Percentiles rank a stretch among this genome's conserved stretches.
phyloP scores from a whole-genome alignment of 2,888 invertebrate species.

The Mesorhabditis belari region DNA sequence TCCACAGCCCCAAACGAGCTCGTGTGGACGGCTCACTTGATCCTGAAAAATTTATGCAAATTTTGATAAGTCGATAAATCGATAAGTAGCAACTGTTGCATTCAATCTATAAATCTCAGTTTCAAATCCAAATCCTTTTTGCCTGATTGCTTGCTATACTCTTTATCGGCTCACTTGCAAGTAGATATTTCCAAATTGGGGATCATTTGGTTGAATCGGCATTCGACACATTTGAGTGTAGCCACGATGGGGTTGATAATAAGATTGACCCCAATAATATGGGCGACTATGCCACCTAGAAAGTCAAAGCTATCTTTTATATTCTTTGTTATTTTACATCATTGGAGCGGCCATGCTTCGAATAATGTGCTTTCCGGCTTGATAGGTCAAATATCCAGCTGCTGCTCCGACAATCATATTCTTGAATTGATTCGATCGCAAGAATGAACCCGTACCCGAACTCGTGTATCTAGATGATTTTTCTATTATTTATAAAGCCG shows the following conservation, averaged over 20 bases:
- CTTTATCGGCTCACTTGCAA: slow-evolving; percentile 40
- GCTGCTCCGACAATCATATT: slow-evolving; percentile 52
- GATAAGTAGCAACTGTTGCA: too few species aligned
- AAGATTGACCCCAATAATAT: slow-evolving; percentile 47
- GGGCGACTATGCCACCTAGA: slow-evolving; percentile 45
- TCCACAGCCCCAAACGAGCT: slow-evolving; percentile 51
- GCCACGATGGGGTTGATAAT: slow-evolving; percentile 35
- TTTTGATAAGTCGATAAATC: neutral
- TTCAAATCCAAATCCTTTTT: too few species aligned
- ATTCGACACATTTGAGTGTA: slow-evolving; percentile 46
- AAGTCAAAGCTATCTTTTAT: neutral
- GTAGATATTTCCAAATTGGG: slow-evolving; percentile 47
- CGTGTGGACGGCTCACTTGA: slow-evolving; percentile 38
- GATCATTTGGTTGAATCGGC: slow-evolving; percentile 45
- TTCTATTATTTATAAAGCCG: too few species aligned
- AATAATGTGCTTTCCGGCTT: slow-evolving; percentile 49
- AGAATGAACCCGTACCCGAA: slow-evolving; percentile 40
- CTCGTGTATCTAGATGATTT: too few species aligned
- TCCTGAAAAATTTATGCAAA: slow-evolving; percentile 30
- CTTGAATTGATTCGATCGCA: slow-evolving; percentile 46
- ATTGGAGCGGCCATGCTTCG: slow-evolving; percentile 43
- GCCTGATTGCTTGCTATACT: too few species aligned
- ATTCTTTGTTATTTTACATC: slow-evolving; percentile 30
- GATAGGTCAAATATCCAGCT: slow-evolving; percentile 49
- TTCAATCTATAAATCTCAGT: too few species aligned